Base-by-base conservation (phyloP, 2,113 vertebrate genomes). In the Leptosomus discolor region DNA sequence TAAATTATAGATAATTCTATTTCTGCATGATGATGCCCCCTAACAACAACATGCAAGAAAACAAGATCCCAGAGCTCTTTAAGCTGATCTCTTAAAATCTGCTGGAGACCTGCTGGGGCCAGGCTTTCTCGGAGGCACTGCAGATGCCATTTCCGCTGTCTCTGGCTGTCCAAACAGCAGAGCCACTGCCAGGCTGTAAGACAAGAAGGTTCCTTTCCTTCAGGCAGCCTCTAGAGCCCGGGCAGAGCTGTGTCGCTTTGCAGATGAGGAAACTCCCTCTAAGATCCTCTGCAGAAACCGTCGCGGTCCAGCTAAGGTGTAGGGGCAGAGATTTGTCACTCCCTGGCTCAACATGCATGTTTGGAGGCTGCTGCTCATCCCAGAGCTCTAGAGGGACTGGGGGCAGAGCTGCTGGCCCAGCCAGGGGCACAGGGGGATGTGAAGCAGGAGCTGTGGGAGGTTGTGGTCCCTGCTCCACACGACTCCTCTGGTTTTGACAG, bases 291-390 rank as follows among this genome's bases (percentile, higher is more conserved):
- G 58, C 23, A 67, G 48, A 63, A 85, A 63, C 13, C 29, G 27
- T 8, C 1, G 1, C 6, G 10, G 51, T 53, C 32, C 30, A 87
- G 41, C 4, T 29, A 43, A 77, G 48, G 9, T 12, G 1, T 54
- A 8, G n/a, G 23, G 26, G 5, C 32, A 81, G 67, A 78, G 43
- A 34, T 51, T 48, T 41, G 11, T 45, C 46, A 15, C 8, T 77
- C 12, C 14, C 27, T 19, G 27, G 15, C 37, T 45, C 1, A 1
- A 4, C 0, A 0, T 11, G 32, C 1, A 1, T n/a, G 17, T 48
- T 58, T 8, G 34, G 64, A 75, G n/a, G n/a, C 43, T 74, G 65
- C 48, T 85, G 74, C 53, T 57, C 16, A 27, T 26, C 30, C 36
- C 15, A 51, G 57, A 73, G 45, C 17, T 53, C 39, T 5, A 32